These are phyloP conservation scores for Arothron firmamentum DNA, from an alignment of 2,113 vertebrate species.

Conservation along the genomic window DNA sequence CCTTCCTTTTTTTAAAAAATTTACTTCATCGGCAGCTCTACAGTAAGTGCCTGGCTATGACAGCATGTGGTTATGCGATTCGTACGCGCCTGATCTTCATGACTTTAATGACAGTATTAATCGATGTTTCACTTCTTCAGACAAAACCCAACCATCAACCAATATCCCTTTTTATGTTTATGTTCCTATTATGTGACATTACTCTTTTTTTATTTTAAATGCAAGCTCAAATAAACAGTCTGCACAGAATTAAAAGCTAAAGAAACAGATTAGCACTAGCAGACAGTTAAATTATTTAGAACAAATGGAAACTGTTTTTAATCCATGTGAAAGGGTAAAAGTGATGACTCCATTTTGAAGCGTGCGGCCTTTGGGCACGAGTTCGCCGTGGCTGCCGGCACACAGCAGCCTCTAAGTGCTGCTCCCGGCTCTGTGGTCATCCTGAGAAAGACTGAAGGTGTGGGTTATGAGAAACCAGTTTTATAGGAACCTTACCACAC, in stretches of 20 bases:
- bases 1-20: slow-evolving; percentile 18
- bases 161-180: slow-evolving; percentile 12
- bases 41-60: slow-evolving; percentile 59
- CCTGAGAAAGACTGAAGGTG: slow-evolving; percentile 46
- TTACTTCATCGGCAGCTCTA: slow-evolving; percentile 28
- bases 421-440: slow-evolving; percentile 35
- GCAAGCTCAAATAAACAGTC: no score
- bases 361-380: slow-evolving; percentile 44
- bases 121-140: slow-evolving; percentile 46
- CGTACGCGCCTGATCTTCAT: slow-evolving; percentile 55
- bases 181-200: no score
- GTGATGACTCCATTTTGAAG: slow-evolving; percentile 46
- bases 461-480: slow-evolving; percentile 45
- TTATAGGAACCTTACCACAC: slow-evolving; percentile 53
- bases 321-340: slow-evolving; percentile 31
- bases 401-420: slow-evolving; percentile 37
- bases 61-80: slow-evolving; percentile 17
- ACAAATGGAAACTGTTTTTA: no score
- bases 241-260: no score
- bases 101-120: slow-evolving; percentile 60
- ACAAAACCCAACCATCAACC: slow-evolving; percentile 19
- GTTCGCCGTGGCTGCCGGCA: slow-evolving; percentile 41
- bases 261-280: no score
- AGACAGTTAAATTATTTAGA: no score
- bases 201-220: no score